Conservation (phyloP, 2,888 invertebrate genomes). For the Spodoptera picta region DNA sequence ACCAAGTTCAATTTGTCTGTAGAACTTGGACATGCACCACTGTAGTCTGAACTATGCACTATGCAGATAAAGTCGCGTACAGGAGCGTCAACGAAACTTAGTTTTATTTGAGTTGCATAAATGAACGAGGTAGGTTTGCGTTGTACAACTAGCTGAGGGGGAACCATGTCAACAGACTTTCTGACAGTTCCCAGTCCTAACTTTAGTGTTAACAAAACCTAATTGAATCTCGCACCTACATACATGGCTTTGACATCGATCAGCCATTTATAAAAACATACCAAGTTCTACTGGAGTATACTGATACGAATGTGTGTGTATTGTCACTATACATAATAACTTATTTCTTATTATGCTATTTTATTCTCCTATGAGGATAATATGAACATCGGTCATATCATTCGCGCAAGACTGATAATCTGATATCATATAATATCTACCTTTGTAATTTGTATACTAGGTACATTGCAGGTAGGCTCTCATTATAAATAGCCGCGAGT, state of each 20-base stretch:
- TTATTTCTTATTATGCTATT: no score
- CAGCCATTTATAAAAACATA: no score
- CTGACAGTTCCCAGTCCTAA: conserved; percentile 42
- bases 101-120: conserved; percentile 70
- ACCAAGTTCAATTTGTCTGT: conserved; percentile 53
- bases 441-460: background rate
- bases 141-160: conserved; percentile 52
- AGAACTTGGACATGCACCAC: conserved; percentile 59
- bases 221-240: conserved; percentile 17
- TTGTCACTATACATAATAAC: no score
- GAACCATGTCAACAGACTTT: conserved; percentile 57
- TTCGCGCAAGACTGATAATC: no score
- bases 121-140: conserved; percentile 62
- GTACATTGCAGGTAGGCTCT: conserved; percentile 7
- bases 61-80: conserved; percentile 63
- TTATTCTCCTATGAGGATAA: no score
- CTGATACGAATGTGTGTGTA: no score
- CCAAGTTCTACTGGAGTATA: no score
- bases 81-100: conserved; percentile 65
- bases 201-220: conserved; percentile 31
- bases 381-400: no score
- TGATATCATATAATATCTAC: no score
- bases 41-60: conserved; percentile 58
- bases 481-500: conserved; percentile 36
- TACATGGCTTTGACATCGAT: conserved; percentile 1